phyloP scores from a whole-genome alignment of 2,888 invertebrate genomes.

The Morinoia aosen region DNA sequence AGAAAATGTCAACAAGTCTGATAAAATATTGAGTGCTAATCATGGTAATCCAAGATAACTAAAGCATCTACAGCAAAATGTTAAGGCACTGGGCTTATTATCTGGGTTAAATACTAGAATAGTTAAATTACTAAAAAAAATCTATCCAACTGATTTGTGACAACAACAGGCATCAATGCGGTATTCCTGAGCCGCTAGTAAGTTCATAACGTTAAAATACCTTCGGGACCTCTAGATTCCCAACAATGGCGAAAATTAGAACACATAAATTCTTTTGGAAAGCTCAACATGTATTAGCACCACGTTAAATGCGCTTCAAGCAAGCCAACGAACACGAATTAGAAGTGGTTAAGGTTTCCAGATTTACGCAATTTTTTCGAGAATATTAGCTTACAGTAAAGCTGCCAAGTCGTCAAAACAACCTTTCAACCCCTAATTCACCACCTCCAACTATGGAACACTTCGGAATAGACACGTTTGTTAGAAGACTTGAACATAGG shows the following conservation, averaged over 20 bases:
- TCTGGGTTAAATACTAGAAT: conserved; percentile 51
- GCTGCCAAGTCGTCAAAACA: conserved; percentile 38
- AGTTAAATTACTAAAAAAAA: conserved; percentile 49
- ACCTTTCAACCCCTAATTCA: background rate
- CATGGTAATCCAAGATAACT: background rate
- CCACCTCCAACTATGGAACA: conserved; percentile 40
- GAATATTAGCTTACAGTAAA: conserved; percentile 28
- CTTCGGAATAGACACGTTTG: background rate
- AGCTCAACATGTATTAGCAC: conserved; percentile 52
- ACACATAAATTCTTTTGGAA: conserved; percentile 33
- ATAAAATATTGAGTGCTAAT: background rate
- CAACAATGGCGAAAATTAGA: background rate
- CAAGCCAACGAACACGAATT: conserved; percentile 25
- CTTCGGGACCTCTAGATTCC: background rate
- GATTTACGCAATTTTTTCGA: background rate
- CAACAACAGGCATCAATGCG: conserved; percentile 21
- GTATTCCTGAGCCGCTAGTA: background rate
- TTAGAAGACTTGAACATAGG: background rate
- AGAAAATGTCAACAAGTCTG: background rate
- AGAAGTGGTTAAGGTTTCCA: background rate
- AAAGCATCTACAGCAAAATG: background rate
- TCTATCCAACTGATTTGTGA: conserved; percentile 35
- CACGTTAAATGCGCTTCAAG: conserved; percentile 45
- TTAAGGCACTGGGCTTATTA: conserved; percentile 37
- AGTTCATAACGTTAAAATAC: background rate